phyloP scores from a whole-genome alignment of 92 coral and sea anemone species.

The Parazoanthus atlanticus region DNA sequence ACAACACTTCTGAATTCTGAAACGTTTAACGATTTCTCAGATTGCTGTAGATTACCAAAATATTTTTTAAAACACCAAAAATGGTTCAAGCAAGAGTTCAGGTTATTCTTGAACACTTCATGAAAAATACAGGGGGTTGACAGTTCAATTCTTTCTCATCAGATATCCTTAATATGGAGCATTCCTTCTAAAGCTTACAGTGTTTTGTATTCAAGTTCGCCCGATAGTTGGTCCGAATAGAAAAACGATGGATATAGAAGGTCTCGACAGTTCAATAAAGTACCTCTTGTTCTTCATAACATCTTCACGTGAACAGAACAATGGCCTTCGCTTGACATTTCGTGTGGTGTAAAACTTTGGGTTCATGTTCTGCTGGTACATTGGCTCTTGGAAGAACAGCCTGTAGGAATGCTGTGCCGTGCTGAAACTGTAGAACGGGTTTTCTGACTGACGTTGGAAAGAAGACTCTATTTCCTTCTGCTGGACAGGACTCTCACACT shows the following conservation, averaged over 20 bases:
- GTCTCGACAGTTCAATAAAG: neutral
- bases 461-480: slow-evolving; percentile 53
- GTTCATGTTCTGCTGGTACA: slow-evolving; percentile 68
- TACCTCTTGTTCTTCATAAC: slow-evolving; percentile 48
- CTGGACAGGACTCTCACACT: slow-evolving; percentile 5
- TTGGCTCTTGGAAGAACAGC: slow-evolving; percentile 55
- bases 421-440: slow-evolving; percentile 41
- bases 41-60: too few relatives aligned
- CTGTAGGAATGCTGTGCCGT: slow-evolving; percentile 39
- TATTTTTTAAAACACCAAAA: too few relatives aligned
- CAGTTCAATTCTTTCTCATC: too few relatives aligned
- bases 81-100: too few relatives aligned
- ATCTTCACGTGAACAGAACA: slow-evolving; percentile 53
- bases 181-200: too few relatives aligned
- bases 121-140: too few relatives aligned
- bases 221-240: neutral
- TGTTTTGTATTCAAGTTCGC: neutral
- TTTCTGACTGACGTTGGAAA: slow-evolving; percentile 41
- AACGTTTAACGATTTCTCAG: too few relatives aligned
- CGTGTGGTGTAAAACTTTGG: slow-evolving; percentile 43
- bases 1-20: too few relatives aligned
- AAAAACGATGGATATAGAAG: neutral
- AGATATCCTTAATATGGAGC: too few relatives aligned
- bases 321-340: slow-evolving; percentile 66
- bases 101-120: too few relatives aligned